Evolutionary conservation across 2,888 invertebrate species (phyloP), one percentile per base, ranked within the genome.

Genomic region (Caenorhabditis panamensis): DNA sequence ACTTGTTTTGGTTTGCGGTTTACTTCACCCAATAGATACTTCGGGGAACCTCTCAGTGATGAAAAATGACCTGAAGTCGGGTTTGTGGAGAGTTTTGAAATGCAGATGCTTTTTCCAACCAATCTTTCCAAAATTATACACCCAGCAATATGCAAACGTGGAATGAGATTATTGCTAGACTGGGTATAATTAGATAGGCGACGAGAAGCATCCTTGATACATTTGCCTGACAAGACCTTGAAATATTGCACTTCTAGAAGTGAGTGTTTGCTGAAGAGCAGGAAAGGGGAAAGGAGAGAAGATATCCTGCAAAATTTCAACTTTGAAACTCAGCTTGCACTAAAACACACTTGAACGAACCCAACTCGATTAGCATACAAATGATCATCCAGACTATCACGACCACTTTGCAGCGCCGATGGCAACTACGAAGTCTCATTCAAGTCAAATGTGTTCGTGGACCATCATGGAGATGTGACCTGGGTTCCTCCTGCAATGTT

Each of bases 401-500:
- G n/a, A n/a, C n/a, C 31, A 1, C 1, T 31, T 80, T 83, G 5
- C 93, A 98, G 98, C 92, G 99, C 99, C 91, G 99, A 99, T 92
- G 99, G 99, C 73, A 98, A 99, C 92, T 99, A 99, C 92, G 98
- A 99, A 93, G 98, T 98, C 80, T 95, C 97, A 87, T 99, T 85
- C 84, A 86, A 86, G 44, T 86, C 86, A 31, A 87, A 87, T 53
- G 87, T 77, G 4, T 84, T 86, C 47, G 81, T 87, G 24, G 85
- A 81, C 28, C 67, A 79, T 56, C 76, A 79, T 36, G 87, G 87
- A 6, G 86, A 86, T 75, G 87, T 95, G 94, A 89, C 97, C 96
- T 99, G 98, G 98, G 97, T 99, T 41, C 99, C 99, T 6, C 99
- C 99, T 59, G 98, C 99, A 71, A 99, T 99, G 92, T 99, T 83